Evolutionary conservation across 2,113 vertebrate species (phyloP).

Genomic region (Rhodinocichla rosea): DNA sequence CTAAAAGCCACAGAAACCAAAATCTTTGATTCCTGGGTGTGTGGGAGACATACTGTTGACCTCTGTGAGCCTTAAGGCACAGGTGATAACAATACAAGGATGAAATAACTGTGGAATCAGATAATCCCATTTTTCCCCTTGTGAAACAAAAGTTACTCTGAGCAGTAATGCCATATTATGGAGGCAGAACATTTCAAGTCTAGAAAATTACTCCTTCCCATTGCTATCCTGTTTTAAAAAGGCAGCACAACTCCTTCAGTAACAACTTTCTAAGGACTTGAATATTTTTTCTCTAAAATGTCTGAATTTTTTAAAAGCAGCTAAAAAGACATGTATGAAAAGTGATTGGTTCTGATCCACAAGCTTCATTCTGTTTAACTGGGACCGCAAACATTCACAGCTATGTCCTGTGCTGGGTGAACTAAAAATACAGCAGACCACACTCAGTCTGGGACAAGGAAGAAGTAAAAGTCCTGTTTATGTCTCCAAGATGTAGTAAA

Average conservation of each 20-base stretch:
- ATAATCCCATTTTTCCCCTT: neutral
- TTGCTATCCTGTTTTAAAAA: neutral
- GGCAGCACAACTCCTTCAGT: neutral
- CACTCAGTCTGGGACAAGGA: neutral
- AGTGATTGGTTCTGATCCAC: neutral
- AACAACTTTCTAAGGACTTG: neutral
- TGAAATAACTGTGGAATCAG: neutral
- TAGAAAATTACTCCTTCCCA: neutral
- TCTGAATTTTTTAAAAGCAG: neutral
- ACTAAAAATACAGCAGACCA: neutral
- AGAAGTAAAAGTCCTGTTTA: neutral
- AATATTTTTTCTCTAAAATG: neutral
- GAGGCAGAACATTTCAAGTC: neutral
- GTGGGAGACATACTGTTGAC: neutral
- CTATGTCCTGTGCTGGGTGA: neutral
- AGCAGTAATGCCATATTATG: neutral
- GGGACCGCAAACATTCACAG: neutral
- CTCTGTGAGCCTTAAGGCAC: neutral
- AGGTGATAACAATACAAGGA: neutral
- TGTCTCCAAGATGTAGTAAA: neutral
- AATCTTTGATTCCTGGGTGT: neutral
- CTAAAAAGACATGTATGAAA: neutral
- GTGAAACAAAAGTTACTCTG: neutral
- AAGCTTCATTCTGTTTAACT: neutral
- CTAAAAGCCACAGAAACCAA: neutral